Evolutionary conservation across 2,888 invertebrate genomes (phyloP), one percentile per base, ranked within the genome.

Genomic region (Ophion costatus): DNA sequence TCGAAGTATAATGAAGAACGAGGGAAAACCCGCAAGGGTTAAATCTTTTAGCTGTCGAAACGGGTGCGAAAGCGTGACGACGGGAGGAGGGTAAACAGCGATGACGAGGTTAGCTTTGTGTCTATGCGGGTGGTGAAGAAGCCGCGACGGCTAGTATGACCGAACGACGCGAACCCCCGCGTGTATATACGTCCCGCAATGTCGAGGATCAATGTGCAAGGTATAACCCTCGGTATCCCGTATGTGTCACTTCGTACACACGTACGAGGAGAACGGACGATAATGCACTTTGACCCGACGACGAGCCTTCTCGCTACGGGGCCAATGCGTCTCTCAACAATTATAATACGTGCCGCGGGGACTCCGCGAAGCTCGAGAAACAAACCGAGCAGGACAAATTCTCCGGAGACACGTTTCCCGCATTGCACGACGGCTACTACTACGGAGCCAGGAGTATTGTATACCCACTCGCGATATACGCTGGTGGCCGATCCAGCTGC

Each of bases 41-140:
- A 82, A 85, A 83, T 80, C 85, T 83, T 80, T 71, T 71, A 45
- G 69, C 75, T 66, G 82, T 83, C 78, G 80, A 86, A 85, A 85
- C 77, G 80, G 66, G 80, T 78, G 78, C 66, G 57, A 64, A 82
- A 67, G 84, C 67, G 84, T 77, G 80, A 14, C 17, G 45, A 45
- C 69, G 81, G 79, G 74, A 80, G 59, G 80, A 77, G 83, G 74
- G 69, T 80, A 82, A 85, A 82, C 85, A 73, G 67, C 79, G 83
- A 87, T 83, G 85, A 85, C 80, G 81, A 73, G 76, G 67, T 78
- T 71, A 24, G 59, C 61, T 45, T 63, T 61, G 59, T 73, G 64
- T 76, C 83, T 51, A 61, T 17, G 51, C 17, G 51, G 73, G 76
- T 33, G 42, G 66, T 64, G 24, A 14, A 57, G 73, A 59, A n/a